Evolutionary conservation across 2,113 vertebrate species (phyloP), one percentile per base, ranked within the genome.

Genomic region (Camelus bactrianus): DNA sequence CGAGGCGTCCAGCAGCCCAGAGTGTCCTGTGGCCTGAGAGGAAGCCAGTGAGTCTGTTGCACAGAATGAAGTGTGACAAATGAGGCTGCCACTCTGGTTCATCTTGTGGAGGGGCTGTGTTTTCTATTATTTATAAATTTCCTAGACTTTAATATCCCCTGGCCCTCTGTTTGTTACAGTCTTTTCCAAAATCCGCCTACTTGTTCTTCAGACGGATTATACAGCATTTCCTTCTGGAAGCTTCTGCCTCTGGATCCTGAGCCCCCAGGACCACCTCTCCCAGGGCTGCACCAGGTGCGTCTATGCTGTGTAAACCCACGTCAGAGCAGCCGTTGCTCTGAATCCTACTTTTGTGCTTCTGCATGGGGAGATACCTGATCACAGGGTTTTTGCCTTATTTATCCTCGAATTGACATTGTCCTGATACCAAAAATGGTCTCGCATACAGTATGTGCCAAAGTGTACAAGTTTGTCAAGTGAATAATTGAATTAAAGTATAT

Each of bases 341-440:
- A 10, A 12, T 17, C 19, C 17, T 46, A 1, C 12, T 16, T 3
- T 0, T 62, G 8, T 42, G 64, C 6, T 19, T 0, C 26, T n/a
- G 38, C 24, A 58, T 11, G 3, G 1, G 4, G 11, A 93, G 20
- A 1, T 19, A 12, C 14, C 8, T 46, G 30, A 48, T 16, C 24
- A 30, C 14, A 38, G 32, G 28, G 10, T 6, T 70, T 52, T 10
- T 16, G 46, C 52, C 13, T 70, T n/a, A 7, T 48, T 46, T 76
- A 42, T 50, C 13, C 81, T 72, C 42, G 28, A 48, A 35, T 22
- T 38, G 20, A 88, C 16, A 28, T 7, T 73, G 38, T 32, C 24
- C 14, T 42, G 38, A 22, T 5, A 75, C 10, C 0, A 8, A 80
- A 28, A 65, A 73, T 42, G 56, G 17, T 17, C 54, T 62, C 15